Percentiles rank a stretch among this genome's conserved stretches.
These are phyloP conservation scores for Epizoanthus scotinus DNA, from an alignment of 92 coral and sea anemone genomes.

Conservation along the genomic window DNA sequence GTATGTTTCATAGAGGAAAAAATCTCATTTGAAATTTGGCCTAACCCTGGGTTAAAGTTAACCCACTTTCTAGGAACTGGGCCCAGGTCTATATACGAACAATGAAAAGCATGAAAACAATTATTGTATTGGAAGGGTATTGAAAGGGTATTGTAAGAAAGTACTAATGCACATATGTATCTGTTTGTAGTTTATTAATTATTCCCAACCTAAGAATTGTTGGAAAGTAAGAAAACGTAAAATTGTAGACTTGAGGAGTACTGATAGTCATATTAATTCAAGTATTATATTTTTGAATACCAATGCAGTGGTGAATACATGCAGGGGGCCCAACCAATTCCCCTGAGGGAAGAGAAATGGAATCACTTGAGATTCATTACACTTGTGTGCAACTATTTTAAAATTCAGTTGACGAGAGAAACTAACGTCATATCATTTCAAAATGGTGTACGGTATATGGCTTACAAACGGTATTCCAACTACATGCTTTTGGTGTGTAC, in stretches of 20 bases:
- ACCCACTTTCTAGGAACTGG: too few species aligned
- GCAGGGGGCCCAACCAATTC: background rate
- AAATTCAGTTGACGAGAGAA: background rate
- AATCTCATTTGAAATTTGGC: too few species aligned
- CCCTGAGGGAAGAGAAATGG: background rate
- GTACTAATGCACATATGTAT: too few species aligned
- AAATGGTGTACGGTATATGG: too few species aligned
- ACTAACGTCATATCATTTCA: too few species aligned
- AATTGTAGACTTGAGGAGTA: too few species aligned
- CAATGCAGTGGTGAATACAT: background rate
- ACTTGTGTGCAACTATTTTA: background rate
- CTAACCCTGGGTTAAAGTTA: too few species aligned
- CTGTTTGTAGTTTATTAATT: too few species aligned
- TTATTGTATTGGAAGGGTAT: background rate
- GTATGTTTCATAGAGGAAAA: too few species aligned
- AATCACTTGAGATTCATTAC: background rate
- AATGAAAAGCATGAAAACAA: background rate
- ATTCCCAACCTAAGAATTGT: too few species aligned
- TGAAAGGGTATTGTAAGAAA: background rate
- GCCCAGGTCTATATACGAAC: background rate
- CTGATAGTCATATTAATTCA: too few species aligned
- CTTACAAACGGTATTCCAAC: background rate
- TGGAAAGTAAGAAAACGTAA: too few species aligned
- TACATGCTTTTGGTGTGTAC: background rate
- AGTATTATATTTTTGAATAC: background rate